These are phyloP conservation scores for Drosophila pectinifera DNA, from an alignment of 1,140 invertebrate species.

Conservation along the genomic window DNA sequence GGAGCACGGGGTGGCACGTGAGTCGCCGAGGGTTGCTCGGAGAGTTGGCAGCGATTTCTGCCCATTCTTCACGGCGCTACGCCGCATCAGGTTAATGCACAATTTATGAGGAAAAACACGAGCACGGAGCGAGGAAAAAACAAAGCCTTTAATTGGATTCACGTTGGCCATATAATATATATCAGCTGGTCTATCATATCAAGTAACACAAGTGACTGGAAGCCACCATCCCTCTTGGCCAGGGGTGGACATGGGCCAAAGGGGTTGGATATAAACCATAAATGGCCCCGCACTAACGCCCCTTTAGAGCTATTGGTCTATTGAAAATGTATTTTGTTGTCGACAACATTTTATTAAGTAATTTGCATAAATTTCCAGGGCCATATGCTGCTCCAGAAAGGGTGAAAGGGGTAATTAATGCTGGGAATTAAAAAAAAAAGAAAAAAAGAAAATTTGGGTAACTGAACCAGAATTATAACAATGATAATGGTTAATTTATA, in stretches of 20 bases:
- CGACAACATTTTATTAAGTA: constrained; percentile 81
- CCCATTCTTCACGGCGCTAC: constrained; percentile 53
- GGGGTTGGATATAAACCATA: constrained; percentile 62
- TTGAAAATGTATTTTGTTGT: constrained; percentile 81
- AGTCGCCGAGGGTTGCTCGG: constrained; percentile 68
- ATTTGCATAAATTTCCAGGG: constrained; percentile 73
- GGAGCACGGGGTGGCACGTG: constrained; percentile 59
- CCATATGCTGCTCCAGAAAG: constrained; percentile 58
- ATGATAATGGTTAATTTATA: constrained; percentile 7
- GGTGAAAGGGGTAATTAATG: constrained; percentile 42
- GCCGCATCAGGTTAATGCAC: constrained; percentile 77
- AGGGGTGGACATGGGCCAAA: constrained; percentile 35
- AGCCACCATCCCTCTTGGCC: constrained; percentile 12
- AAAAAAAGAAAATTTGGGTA: constrained; percentile 4
- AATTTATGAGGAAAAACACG: constrained; percentile 67
- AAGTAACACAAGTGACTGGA: constrained; percentile 13
- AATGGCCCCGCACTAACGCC: constrained; percentile 73
- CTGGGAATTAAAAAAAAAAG: constrained; percentile 31
- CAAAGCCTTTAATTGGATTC: constrained; percentile 44
- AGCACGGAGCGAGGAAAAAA: constrained; percentile 8
- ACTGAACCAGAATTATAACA: neutral
- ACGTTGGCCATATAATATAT: constrained; percentile 12
- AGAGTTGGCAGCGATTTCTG: constrained; percentile 64
- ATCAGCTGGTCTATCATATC: constrained; percentile 62
- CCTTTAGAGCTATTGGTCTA: constrained; percentile 63